Conservation (phyloP, 2,797 vertebrate genomes). For the Hafferia zeledoni region DNA sequence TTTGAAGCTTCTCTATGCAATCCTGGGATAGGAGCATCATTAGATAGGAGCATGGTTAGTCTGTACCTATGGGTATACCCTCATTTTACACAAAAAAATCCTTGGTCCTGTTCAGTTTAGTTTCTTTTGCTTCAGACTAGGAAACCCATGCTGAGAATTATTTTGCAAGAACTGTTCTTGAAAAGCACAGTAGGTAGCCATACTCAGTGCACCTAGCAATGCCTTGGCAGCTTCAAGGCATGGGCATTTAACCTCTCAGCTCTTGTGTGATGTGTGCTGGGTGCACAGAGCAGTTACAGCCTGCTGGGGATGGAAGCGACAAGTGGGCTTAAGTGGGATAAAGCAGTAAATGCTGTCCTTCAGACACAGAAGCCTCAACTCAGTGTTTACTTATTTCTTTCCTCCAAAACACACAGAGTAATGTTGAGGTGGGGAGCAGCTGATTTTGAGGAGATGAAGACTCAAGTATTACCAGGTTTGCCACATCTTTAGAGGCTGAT, state of each 20-base stretch:
- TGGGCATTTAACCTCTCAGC: background rate
- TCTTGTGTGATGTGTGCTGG: background rate
- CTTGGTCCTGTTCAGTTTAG: background rate
- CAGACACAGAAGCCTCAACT: background rate
- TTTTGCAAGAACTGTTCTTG: background rate
- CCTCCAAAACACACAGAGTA: background rate
- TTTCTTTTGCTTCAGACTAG: background rate
- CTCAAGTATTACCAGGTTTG: slow-evolving; percentile 6
- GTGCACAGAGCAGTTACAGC: background rate
- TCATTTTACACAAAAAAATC: background rate
- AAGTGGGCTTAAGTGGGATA: background rate
- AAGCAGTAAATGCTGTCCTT: background rate
- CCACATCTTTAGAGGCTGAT: slow-evolving; percentile 18
- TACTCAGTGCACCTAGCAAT: background rate
- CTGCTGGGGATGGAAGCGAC: background rate
- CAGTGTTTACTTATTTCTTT: background rate
- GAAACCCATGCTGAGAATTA: background rate
- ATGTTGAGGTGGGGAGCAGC: background rate
- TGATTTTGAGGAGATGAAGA: slow-evolving; percentile 1
- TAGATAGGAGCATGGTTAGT: background rate
- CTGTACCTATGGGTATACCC: background rate
- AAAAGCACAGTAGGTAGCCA: background rate
- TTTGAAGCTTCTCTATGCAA: background rate
- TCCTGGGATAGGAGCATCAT: background rate
- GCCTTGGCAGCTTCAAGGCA: background rate